Conservation (phyloP, 2,888 invertebrate genomes). For the Athalia cordata region DNA sequence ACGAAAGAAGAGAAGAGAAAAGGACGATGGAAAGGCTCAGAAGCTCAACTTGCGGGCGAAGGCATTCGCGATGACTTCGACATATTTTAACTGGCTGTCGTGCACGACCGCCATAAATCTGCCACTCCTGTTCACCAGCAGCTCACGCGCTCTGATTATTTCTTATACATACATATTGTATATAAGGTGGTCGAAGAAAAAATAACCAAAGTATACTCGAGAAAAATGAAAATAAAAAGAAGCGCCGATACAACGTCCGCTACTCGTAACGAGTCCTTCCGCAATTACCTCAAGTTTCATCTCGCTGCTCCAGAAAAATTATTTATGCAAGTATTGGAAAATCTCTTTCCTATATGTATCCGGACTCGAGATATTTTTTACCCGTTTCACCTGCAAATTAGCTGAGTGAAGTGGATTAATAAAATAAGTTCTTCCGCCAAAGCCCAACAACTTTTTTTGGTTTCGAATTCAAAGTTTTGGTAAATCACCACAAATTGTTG, state of each 20-base stretch:
- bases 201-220: no score
- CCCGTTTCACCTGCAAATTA: no score
- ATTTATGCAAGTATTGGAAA: slow-evolving; percentile 58
- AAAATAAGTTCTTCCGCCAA: no score
- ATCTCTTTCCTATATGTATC: no score
- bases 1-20: background rate
- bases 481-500: no score
- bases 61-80: slow-evolving; percentile 38
- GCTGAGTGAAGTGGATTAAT: no score
- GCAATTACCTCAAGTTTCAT: slow-evolving; percentile 4
- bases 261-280: no score
- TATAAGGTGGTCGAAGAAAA: background rate
- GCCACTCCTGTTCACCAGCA: slow-evolving; percentile 60
- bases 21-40: slow-evolving; percentile 1
- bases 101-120: slow-evolving; percentile 68
- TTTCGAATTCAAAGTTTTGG: no score
- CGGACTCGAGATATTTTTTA: no score
- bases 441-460: no score
- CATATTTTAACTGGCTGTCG: slow-evolving; percentile 61
- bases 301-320: slow-evolving; percentile 56
- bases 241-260: no score
- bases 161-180: slow-evolving; percentile 62
- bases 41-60: background rate
- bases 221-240: no score
- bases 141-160: slow-evolving; percentile 62